A percentile compares a stretch with the other conserved stretches of the same genome.
phyloP scores from a whole-genome alignment of 2,797 vertebrate species.

The Benthosema pterotum region DNA sequence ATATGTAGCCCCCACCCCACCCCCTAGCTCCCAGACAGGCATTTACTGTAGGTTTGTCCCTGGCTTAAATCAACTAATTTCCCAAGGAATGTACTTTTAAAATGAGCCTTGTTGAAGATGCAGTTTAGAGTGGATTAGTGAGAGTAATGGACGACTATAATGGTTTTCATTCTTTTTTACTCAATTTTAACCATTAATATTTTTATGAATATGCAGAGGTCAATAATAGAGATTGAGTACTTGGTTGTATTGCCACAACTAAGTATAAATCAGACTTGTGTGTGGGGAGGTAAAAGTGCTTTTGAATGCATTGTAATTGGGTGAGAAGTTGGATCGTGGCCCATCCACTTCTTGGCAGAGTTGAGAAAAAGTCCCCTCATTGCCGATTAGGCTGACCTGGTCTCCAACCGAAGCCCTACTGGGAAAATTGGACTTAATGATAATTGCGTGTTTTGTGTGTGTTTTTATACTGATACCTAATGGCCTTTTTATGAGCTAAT shows the following conservation, averaged over 20 bases:
- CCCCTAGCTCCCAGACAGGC: constrained; percentile 15
- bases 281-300: background rate
- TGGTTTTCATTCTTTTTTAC: constrained; percentile 57
- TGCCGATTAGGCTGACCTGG: constrained; percentile 50
- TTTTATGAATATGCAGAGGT: constrained; percentile 51
- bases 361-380: constrained; percentile 44
- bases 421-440: constrained; percentile 55
- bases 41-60: constrained; percentile 25
- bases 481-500: constrained; percentile 66
- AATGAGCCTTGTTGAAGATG: constrained; percentile 27
- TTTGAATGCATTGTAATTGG: background rate
- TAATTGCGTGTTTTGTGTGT: constrained; percentile 33
- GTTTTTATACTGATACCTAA: constrained; percentile 52
- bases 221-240: constrained; percentile 32
- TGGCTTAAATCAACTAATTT: constrained; percentile 39
- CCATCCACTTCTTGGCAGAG: constrained; percentile 37
- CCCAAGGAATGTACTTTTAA: constrained; percentile 46
- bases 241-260: no score
- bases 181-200: constrained; percentile 56
- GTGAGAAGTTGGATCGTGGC: constrained; percentile 33
- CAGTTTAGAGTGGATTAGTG: constrained; percentile 32
- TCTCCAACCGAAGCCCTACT: constrained; percentile 57
- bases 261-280: background rate
- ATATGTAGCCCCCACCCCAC: background rate
- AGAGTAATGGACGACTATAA: constrained; percentile 45